phyloP scores from a whole-genome alignment of 2,888 invertebrate species.

The Lumbricus terrestris region DNA sequence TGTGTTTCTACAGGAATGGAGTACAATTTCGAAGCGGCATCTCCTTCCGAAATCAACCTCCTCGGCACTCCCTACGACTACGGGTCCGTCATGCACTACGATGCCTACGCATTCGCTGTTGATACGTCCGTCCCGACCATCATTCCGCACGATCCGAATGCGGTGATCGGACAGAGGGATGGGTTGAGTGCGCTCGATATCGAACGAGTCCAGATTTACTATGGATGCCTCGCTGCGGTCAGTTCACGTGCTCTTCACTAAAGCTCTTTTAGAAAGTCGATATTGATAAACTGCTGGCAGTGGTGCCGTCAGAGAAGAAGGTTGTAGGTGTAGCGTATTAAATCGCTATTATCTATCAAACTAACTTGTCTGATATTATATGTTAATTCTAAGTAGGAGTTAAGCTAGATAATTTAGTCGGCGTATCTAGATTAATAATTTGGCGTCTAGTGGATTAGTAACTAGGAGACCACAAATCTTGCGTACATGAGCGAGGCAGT shows the following conservation, averaged over 20 bases:
- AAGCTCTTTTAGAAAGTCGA: neutral
- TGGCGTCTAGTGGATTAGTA: too few species aligned
- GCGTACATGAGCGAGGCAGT: too few species aligned
- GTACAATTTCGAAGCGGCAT: conserved; percentile 63
- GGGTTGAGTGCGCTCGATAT: conserved; percentile 57
- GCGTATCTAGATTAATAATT: too few species aligned
- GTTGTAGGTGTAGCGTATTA: too few species aligned
- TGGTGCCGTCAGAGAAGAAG: too few species aligned
- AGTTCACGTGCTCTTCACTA: conserved; percentile 13
- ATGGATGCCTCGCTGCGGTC: conserved; percentile 48
- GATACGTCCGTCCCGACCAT: conserved; percentile 56
- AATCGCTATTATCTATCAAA: too few species aligned
- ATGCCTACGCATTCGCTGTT: conserved; percentile 61
- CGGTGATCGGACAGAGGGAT: conserved; percentile 65
- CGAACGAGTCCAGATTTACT: conserved; percentile 58
- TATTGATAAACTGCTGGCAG: fast-evolving
- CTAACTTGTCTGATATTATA: too few species aligned
- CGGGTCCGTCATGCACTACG: conserved; percentile 78
- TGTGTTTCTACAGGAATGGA: conserved; percentile 58
- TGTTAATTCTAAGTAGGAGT: too few species aligned
- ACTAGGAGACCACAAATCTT: too few species aligned
- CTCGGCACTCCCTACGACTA: conserved; percentile 72
- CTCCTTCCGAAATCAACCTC: conserved; percentile 58
- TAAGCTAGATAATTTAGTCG: too few species aligned
- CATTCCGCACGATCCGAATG: conserved; percentile 52